Percentiles rank a stretch among this genome's conserved stretches.
Conservation (phyloP, 30 jellyfish, hydroid and myxozoan species). For the Chrysaora quinquecirrha region DNA sequence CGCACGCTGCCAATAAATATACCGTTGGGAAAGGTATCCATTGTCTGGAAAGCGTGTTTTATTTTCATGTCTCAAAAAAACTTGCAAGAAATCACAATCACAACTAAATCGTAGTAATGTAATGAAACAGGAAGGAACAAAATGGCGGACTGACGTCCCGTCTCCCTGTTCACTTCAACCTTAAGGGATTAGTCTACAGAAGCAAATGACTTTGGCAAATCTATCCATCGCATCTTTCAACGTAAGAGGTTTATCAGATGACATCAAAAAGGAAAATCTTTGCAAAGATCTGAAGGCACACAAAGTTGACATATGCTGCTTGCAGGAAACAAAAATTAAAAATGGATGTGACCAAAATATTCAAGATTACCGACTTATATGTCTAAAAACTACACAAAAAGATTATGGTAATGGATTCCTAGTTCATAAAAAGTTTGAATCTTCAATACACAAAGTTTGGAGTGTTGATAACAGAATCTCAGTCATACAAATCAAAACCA, state of each 20-base stretch:
- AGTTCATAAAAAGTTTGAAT: not conserved
- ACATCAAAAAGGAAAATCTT: not conserved
- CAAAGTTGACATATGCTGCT: not conserved
- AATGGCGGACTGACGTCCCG: too few species aligned
- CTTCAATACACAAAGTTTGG: not conserved
- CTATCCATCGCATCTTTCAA: not conserved
- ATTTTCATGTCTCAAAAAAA: too few species aligned
- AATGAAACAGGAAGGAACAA: too few species aligned
- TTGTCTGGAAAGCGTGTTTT: too few species aligned
- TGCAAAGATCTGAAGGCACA: not conserved
- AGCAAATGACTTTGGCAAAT: too few species aligned
- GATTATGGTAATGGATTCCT: not conserved
- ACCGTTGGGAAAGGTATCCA: too few species aligned
- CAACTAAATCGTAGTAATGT: too few species aligned
- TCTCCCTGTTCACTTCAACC: too few species aligned
- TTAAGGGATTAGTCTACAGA: too few species aligned
- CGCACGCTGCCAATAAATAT: too few species aligned
- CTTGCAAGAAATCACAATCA: too few species aligned
- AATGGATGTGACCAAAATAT: not conserved
- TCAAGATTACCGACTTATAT: not conserved
- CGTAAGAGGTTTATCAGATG: not conserved
- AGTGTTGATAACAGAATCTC: not conserved
- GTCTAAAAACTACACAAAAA: not conserved
- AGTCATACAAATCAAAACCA: not conserved
- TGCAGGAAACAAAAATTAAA: not conserved